Evolutionary conservation across 2,113 vertebrate species (phyloP).

Genomic region (Labeo catla): DNA sequence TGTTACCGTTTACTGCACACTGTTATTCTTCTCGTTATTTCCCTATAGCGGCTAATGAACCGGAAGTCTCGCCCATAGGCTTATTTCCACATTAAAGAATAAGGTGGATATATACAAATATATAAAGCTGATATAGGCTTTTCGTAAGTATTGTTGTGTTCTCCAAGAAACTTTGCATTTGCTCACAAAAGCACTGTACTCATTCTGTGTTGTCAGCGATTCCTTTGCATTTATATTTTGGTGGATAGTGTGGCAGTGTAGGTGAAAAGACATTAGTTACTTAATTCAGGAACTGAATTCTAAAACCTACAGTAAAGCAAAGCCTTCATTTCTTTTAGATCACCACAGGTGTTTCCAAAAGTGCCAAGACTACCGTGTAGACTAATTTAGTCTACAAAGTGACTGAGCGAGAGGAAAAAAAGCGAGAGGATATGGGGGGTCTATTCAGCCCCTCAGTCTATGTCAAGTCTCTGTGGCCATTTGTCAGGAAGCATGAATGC

Average conservation of each 20-base stretch:
- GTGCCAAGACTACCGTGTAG: conserved; percentile 14
- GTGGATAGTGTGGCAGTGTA: neutral
- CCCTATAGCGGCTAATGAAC: no score
- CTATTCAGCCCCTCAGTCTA: conserved; percentile 53
- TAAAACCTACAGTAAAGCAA: neutral
- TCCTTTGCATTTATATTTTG: neutral
- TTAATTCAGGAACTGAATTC: neutral
- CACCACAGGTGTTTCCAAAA: conserved; percentile 9
- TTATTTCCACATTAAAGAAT: no score
- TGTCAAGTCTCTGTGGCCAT: conserved; percentile 70
- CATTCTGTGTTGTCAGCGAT: neutral
- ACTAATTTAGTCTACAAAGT: conserved; percentile 35
- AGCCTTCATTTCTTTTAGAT: neutral
- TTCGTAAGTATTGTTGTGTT: no score
- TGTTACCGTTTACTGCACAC: no score
- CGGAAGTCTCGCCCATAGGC: no score
- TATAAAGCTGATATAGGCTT: no score
- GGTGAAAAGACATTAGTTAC: neutral
- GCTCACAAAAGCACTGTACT: no score
- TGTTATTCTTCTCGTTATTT: no score
- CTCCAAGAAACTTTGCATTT: no score
- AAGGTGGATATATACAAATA: no score
- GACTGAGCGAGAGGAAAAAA: conserved; percentile 15
- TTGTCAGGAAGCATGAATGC: conserved; percentile 65
- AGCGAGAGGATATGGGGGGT: conserved; percentile 46